phyloP scores from a whole-genome alignment of 2,888 invertebrate genomes.

The Eupithecia abbreviata region DNA sequence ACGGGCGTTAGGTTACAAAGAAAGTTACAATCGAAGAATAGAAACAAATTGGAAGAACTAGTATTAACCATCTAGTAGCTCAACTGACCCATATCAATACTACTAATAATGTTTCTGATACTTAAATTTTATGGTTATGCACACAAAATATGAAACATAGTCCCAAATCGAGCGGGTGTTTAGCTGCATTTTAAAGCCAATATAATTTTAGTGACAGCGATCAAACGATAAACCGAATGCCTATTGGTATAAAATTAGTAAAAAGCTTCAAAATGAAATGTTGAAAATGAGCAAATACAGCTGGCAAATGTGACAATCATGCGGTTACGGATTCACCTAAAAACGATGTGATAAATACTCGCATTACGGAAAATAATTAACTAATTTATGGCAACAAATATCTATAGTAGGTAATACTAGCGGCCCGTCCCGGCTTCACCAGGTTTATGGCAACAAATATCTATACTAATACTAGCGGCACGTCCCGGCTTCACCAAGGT shows the following conservation, averaged over 20 bases:
- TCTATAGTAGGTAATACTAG: too few relatives aligned
- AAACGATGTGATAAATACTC: conserved; percentile 17
- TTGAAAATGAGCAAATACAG: conserved; percentile 12
- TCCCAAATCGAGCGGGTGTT: background rate
- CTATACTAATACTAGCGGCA: too few relatives aligned
- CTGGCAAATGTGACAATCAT: conserved; percentile 19
- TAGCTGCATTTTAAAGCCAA: background rate
- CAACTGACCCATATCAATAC: too few relatives aligned
- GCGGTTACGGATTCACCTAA: conserved; percentile 18
- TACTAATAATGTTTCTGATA: background rate
- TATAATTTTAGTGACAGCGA: background rate
- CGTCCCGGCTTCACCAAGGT: too few relatives aligned
- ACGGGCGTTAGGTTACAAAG: too few relatives aligned
- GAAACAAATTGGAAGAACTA: too few relatives aligned
- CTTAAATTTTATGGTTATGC: background rate
- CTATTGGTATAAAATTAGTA: background rate
- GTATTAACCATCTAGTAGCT: too few relatives aligned
- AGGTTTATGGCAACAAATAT: conserved; percentile 10
- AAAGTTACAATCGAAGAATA: too few relatives aligned
- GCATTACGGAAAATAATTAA: conserved; percentile 23
- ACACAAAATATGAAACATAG: background rate
- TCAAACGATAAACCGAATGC: background rate
- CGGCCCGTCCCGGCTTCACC: too few relatives aligned
- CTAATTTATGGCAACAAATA: conserved; percentile 14
- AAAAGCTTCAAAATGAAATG: conserved; percentile 4